Conservation (phyloP, 2,797 vertebrate species). For the Propithecus perrieri region DNA sequence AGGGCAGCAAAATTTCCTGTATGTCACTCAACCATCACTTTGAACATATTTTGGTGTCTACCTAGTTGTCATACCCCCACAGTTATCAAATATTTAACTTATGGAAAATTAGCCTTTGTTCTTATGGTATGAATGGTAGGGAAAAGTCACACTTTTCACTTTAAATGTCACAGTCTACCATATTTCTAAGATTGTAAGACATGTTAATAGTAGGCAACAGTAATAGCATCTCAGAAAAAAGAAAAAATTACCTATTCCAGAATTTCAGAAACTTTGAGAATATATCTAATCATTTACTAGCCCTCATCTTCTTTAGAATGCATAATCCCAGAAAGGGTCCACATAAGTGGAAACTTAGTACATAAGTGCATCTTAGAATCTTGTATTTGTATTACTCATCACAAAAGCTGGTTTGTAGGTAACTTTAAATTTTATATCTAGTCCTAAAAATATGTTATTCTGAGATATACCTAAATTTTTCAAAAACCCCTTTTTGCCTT, state of each 20-base stretch:
- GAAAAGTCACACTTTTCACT: background rate
- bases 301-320: background rate
- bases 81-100: background rate
- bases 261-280: conserved; percentile 30
- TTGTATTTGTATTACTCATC: conserved; percentile 1
- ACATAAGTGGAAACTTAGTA: background rate
- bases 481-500: background rate
- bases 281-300: background rate
- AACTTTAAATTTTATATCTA: conserved; percentile 10
- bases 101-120: background rate
- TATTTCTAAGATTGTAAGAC: background rate
- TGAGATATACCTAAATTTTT: background rate
- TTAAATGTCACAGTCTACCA: background rate
- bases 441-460: background rate
- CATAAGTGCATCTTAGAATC: background rate
- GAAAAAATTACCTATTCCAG: background rate
- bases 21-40: background rate
- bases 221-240: background rate
- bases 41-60: background rate
- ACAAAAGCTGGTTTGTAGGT: background rate
- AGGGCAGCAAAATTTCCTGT: background rate
- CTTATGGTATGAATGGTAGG: background rate
- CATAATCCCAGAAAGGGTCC: background rate
- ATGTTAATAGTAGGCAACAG: background rate
- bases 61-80: background rate